Percentiles rank a stretch among this genome's conserved stretches.
phyloP scores from a whole-genome alignment of 2,888 invertebrate genomes.

The Ophion obscuratus region DNA sequence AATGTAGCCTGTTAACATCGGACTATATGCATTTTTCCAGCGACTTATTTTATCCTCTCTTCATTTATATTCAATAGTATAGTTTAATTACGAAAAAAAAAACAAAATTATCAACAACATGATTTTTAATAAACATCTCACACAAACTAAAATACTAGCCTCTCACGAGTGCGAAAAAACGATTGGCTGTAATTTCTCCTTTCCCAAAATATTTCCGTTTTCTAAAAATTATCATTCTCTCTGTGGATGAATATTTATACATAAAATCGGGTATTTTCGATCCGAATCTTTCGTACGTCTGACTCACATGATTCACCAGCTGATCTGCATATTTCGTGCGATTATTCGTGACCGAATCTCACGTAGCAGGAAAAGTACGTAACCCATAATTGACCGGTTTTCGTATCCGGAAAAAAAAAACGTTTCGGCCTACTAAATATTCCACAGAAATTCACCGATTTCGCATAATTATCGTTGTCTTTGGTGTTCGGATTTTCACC shows the following conservation, averaged over 20 bases:
- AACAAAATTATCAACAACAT: not conserved
- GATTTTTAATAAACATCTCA: not conserved
- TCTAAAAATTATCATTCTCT: not conserved
- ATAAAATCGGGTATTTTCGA: slow-evolving; percentile 3
- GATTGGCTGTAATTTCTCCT: not conserved
- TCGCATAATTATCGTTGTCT: not conserved
- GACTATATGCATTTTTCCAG: too few relatives aligned
- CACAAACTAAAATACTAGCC: not conserved
- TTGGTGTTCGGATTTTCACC: not conserved
- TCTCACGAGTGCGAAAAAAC: not conserved
- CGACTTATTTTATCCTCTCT: not conserved
- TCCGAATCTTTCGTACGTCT: slow-evolving; percentile 1
- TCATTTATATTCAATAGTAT: not conserved
- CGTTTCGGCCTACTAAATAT: not conserved
- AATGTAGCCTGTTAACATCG: too few relatives aligned
- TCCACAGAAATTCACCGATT: not conserved
- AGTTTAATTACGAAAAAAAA: not conserved
- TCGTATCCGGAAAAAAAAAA: not conserved
- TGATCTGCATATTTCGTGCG: slow-evolving; percentile 3
- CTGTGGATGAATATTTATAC: slow-evolving; percentile 14
- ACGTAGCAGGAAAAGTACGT: not conserved
- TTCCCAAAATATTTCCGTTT: not conserved
- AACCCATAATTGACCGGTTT: slow-evolving; percentile 15
- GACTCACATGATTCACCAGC: slow-evolving; percentile 20
- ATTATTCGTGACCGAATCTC: slow-evolving; percentile 13